Evolutionary conservation across 2,888 invertebrate species (phyloP).

Genomic region (Pemphredon lugubris): DNA sequence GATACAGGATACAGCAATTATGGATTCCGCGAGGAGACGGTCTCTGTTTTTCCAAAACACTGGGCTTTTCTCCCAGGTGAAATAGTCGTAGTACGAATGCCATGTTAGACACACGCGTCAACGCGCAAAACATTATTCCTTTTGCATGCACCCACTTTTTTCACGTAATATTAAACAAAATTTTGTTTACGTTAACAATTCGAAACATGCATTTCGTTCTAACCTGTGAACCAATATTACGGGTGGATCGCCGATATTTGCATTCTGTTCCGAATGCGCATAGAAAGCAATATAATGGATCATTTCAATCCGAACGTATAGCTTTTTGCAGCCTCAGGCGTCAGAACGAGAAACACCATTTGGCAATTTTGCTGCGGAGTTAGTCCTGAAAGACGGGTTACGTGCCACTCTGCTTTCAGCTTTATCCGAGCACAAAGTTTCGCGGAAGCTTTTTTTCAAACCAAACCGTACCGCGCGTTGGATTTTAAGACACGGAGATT

Average conservation of each 20-base stretch:
- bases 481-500: constrained; percentile 8
- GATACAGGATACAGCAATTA: no score
- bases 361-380: constrained; percentile 56
- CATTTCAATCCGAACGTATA: constrained; percentile 64
- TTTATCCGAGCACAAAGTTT: constrained; percentile 55
- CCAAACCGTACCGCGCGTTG: constrained; percentile 22
- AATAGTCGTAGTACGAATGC: no score
- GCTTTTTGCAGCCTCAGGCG: constrained; percentile 57
- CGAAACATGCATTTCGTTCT: constrained; percentile 42
- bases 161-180: no score
- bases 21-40: no score
- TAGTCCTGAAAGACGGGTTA: constrained; percentile 59
- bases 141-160: no score
- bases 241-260: constrained; percentile 30
- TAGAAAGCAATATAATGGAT: constrained; percentile 58
- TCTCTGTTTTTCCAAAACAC: no score
- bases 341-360: constrained; percentile 54
- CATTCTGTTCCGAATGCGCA: constrained; percentile 6
- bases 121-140: no score
- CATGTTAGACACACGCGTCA: no score
- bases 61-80: no score
- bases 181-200: no score
- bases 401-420: constrained; percentile 41
- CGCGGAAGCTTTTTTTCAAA: constrained; percentile 48
- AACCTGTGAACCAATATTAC: constrained; percentile 32